Evolutionary conservation across 2,888 invertebrate genomes (phyloP), one percentile per base, ranked within the genome.

Genomic region (Lordiphosa fenestrarum): DNA sequence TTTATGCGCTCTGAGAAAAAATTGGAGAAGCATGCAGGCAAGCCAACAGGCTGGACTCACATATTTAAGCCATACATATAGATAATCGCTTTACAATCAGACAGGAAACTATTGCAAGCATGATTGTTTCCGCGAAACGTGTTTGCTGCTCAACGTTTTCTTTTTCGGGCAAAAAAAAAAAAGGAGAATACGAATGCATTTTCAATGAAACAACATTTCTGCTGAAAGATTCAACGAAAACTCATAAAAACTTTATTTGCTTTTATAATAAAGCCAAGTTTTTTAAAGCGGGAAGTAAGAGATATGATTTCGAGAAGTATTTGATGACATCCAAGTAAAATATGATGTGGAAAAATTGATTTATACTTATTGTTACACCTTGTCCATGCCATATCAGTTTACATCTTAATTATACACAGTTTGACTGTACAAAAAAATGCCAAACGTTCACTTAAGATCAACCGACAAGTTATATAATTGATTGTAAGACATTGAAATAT

Each of bases 71-170:
- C 66, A 61, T 62, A 39, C 67, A 52, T 54, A 69, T 49, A 64
- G 71, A 77, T 82, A 78, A 78, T 82, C 74, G 73, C 63, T 82
- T 78, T 75, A 78, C 78, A 78, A 78, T 78, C 82, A 75, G 71
- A 69, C 82, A 78, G 78, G 75, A 78, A 81, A 67, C 78, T 73
- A 73, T 77, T 81, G 73, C 75, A 71, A 73, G 78, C 78, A 81
- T 78, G 78, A 78, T 78, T 81, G 78, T 81, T 81, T 78, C 78
- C 82, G 73, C 71, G 67, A 60, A 67, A 81, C 78, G 82, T 78
- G 78, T 77, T 73, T 76, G 73, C 64, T 52, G 41, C 56, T 58
- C 41, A 49, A 56, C 63, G 53, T 47, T 25, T 12, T 57, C 52
- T 46, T 7, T 9, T 10, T 15, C n/a, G 4, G 12, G 5, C 23